Conservation (phyloP, 2,113 vertebrate species). For the Pelusios castaneus region DNA sequence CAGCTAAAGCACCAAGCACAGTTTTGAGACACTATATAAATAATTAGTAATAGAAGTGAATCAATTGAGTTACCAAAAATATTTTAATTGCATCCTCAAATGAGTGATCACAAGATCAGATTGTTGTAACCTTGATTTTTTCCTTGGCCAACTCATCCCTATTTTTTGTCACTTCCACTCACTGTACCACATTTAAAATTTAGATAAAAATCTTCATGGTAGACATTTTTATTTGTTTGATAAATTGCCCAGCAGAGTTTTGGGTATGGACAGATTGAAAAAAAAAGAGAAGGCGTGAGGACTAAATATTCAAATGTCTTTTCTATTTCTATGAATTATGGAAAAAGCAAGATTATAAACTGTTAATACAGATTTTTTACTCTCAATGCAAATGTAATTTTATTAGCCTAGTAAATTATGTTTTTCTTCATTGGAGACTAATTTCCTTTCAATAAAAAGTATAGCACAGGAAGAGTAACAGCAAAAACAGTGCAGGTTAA, state of each 20-base stretch:
- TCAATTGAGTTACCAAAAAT: neutral
- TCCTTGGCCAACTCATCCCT: neutral
- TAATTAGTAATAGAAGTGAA: neutral
- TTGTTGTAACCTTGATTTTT: neutral
- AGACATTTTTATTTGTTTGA: neutral
- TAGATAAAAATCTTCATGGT: neutral
- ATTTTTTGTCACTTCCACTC: neutral
- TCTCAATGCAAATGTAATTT: constrained; percentile 37
- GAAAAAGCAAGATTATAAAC: neutral
- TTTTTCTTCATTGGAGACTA: constrained; percentile 47
- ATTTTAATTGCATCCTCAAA: neutral
- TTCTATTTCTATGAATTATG: neutral
- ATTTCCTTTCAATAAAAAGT: constrained; percentile 85
- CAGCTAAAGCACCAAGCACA: neutral
- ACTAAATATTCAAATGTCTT: neutral
- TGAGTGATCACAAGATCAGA: neutral
- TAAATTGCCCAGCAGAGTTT: neutral
- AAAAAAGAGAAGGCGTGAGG: neutral
- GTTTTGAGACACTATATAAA: neutral
- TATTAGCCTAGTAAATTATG: constrained; percentile 23
- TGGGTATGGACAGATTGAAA: neutral
- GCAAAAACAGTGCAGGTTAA: constrained; percentile 83
- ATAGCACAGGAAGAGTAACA: constrained; percentile 85
- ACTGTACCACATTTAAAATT: neutral
- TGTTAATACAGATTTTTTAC: neutral